Conservation (phyloP, 2,113 vertebrate genomes). For the Pomatostomus ruficeps region DNA sequence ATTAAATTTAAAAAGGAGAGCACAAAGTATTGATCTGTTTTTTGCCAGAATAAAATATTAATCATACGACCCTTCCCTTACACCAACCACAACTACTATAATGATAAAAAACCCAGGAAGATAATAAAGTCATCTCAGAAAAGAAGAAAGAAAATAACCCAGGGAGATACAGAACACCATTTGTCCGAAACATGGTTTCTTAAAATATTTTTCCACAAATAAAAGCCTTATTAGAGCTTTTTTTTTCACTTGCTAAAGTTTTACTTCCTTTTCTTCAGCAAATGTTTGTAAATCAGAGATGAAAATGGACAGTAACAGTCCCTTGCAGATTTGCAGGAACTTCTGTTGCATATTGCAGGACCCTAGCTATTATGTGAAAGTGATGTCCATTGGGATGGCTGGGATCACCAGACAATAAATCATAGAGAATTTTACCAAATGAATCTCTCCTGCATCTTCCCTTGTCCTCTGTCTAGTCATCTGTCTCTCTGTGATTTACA, state of each 20-base stretch:
- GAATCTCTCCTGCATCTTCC: neutral
- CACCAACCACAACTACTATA: neutral
- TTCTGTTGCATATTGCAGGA: neutral
- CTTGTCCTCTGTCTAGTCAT: neutral
- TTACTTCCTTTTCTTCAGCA: neutral
- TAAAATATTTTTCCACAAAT: neutral
- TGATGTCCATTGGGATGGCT: neutral
- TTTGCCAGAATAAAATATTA: slow-evolving; percentile 43
- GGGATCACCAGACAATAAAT: neutral
- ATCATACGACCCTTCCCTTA: neutral
- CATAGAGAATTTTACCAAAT: neutral
- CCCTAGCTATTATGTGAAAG: neutral
- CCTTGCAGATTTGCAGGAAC: neutral
- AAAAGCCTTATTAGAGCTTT: neutral
- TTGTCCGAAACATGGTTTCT: neutral
- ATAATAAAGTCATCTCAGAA: neutral
- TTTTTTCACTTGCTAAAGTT: neutral
- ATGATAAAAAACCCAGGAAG: neutral
- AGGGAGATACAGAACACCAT: neutral
- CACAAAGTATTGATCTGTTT: neutral
- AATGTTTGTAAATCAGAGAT: neutral
- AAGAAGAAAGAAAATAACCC: neutral
- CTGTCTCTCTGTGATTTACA: neutral
- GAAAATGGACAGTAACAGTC: neutral
- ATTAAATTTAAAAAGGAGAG: neutral